A percentile compares a stretch with the other conserved stretches of the same genome.
These are phyloP conservation scores for Lepidonotus clava DNA, from an alignment of 2,888 invertebrate genomes.

Conservation along the genomic window DNA sequence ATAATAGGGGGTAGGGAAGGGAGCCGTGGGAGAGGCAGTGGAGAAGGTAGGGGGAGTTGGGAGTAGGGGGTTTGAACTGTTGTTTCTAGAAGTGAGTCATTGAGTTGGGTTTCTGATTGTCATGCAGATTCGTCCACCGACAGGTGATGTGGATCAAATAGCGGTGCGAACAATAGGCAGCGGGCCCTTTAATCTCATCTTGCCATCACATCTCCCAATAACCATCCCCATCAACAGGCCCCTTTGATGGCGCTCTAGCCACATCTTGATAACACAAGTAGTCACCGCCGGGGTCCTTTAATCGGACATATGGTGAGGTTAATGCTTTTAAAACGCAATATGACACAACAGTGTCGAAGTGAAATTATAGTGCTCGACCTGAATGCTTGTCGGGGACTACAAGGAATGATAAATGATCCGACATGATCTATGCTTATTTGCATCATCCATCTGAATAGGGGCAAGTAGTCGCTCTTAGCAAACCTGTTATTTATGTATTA, in stretches of 20 bases:
- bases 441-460: no score
- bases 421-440: no score
- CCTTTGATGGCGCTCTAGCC: constrained; percentile 8
- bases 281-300: neutral
- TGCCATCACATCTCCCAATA: constrained; percentile 24
- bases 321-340: constrained; percentile 28
- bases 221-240: constrained; percentile 22
- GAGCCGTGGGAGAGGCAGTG: no score
- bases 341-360: neutral
- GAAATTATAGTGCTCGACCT: neutral
- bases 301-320: constrained; percentile 2
- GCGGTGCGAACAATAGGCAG: neutral
- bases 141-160: constrained; percentile 14
- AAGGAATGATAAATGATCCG: no score
- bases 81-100: constrained; percentile 15
- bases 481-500: no score
- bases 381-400: no score
- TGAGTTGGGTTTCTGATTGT: neutral
- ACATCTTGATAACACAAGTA: neutral
- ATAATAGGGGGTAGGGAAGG: no score
- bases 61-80: no score
- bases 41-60: no score
- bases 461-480: no score
- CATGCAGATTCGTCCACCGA: neutral
- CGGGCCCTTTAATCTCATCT: constrained; percentile 16